Conservation (phyloP, 2,113 vertebrate genomes). For the Malurus melanocephalus region DNA sequence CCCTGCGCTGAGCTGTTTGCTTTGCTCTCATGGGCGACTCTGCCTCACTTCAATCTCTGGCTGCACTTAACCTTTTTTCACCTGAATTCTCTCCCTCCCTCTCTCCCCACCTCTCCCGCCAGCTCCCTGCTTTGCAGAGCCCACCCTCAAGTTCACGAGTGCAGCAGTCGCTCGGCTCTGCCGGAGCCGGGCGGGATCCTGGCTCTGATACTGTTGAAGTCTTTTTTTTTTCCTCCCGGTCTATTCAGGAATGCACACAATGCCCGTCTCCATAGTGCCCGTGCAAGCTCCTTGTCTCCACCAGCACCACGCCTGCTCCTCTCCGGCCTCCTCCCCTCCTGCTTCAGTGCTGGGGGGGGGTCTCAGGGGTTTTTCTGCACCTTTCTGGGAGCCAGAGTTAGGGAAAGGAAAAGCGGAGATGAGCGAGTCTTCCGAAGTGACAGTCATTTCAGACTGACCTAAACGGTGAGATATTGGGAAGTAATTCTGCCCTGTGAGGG, state of each 20-base stretch:
- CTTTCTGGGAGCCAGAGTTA: not conserved
- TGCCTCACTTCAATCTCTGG: slow-evolving; percentile 47
- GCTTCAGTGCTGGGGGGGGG: rapidly evolving
- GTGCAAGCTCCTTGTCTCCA: not conserved
- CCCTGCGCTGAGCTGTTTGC: slow-evolving; percentile 39
- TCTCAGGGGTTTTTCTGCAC: not conserved
- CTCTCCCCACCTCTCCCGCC: not conserved
- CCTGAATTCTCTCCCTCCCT: slow-evolving; percentile 31
- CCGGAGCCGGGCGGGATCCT: not conserved
- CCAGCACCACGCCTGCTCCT: not conserved
- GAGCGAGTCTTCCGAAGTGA: not conserved
- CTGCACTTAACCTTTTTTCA: slow-evolving; percentile 57
- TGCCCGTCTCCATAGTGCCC: slow-evolving; percentile 38
- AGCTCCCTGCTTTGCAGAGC: not conserved
- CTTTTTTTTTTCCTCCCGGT: not conserved
- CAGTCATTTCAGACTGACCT: not conserved
- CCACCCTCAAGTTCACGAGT: slow-evolving; percentile 32
- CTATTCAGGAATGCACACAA: slow-evolving; percentile 39
- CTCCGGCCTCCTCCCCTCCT: not conserved
- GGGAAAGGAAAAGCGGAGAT: not conserved
- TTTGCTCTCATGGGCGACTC: slow-evolving; percentile 55
- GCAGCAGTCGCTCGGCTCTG: not conserved
- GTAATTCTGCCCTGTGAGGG: not conserved
- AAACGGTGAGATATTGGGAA: not conserved
- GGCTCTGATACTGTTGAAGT: slow-evolving; percentile 24